phyloP scores from a whole-genome alignment of 2,888 invertebrate species.

The Noctua janthe region DNA sequence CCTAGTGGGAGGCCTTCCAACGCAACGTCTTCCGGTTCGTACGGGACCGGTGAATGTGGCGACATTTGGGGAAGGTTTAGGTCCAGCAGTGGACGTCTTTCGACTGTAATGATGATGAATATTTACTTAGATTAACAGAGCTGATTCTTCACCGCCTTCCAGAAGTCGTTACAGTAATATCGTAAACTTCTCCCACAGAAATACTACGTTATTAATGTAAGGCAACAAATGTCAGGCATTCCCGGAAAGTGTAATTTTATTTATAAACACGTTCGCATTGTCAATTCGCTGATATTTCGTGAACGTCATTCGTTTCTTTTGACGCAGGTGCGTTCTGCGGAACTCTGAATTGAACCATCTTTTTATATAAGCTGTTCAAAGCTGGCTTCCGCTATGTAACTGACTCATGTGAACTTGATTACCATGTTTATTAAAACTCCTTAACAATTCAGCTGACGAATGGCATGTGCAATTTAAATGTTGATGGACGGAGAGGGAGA shows the following conservation, averaged over 20 bases:
- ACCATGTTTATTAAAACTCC: background rate
- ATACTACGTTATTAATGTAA: slow-evolving; percentile 48
- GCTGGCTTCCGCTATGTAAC: background rate
- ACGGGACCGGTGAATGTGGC: too few species aligned
- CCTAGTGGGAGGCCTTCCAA: too few species aligned
- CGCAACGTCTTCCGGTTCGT: too few species aligned
- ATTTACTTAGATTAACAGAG: slow-evolving; percentile 6
- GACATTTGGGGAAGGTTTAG: too few species aligned
- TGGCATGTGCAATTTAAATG: too few species aligned
- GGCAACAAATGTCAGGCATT: slow-evolving; percentile 40
- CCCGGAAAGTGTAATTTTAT: slow-evolving; percentile 51
- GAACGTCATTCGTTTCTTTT: slow-evolving; percentile 47
- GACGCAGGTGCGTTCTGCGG: slow-evolving; percentile 35
- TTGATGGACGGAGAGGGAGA: too few species aligned
- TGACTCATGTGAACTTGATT: background rate
- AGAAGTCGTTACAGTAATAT: slow-evolving; percentile 38
- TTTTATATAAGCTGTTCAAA: slow-evolving; percentile 3
- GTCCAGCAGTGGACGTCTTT: too few species aligned
- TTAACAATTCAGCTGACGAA: too few species aligned
- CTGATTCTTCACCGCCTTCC: slow-evolving; percentile 48
- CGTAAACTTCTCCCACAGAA: slow-evolving; percentile 47
- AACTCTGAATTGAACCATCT: slow-evolving; percentile 23
- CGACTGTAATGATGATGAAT: too few species aligned
- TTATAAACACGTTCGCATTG: slow-evolving; percentile 61
- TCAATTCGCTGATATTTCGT: slow-evolving; percentile 60